Conservation (phyloP, 2,113 vertebrate genomes). For the Barnardius zonarius region DNA sequence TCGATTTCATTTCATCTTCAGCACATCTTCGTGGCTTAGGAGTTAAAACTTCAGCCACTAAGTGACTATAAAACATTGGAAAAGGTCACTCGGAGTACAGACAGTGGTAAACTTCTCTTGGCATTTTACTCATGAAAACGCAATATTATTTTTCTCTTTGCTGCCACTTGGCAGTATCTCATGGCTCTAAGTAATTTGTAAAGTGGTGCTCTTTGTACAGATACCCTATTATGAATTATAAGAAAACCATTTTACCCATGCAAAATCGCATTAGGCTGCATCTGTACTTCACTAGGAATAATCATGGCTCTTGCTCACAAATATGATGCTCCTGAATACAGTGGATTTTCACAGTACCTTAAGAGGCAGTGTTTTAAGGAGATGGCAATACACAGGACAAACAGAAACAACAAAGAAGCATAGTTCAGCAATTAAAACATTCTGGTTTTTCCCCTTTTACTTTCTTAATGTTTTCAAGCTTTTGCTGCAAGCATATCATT, state of each 20-base stretch:
- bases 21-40: background rate
- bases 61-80: background rate
- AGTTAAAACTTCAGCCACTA: background rate
- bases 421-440: background rate
- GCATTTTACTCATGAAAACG: background rate
- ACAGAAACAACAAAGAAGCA: background rate
- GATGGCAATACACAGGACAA: background rate
- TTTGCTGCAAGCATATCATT: background rate
- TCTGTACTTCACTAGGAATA: background rate
- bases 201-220: background rate
- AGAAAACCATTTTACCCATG: background rate
- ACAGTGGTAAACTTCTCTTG: background rate
- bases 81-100: background rate
- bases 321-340: background rate
- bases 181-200: background rate
- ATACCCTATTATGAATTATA: background rate
- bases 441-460: background rate
- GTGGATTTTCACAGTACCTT: background rate
- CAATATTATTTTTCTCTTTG: constrained; percentile 36
- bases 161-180: constrained; percentile 14
- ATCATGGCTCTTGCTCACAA: background rate
- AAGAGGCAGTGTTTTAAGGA: background rate
- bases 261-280: background rate
- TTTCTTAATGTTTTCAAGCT: background rate
- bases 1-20: background rate